Evolutionary conservation across 1,140 invertebrate species (phyloP), one percentile per base, ranked within the genome.

Genomic region (Anthonomus grandis): DNA sequence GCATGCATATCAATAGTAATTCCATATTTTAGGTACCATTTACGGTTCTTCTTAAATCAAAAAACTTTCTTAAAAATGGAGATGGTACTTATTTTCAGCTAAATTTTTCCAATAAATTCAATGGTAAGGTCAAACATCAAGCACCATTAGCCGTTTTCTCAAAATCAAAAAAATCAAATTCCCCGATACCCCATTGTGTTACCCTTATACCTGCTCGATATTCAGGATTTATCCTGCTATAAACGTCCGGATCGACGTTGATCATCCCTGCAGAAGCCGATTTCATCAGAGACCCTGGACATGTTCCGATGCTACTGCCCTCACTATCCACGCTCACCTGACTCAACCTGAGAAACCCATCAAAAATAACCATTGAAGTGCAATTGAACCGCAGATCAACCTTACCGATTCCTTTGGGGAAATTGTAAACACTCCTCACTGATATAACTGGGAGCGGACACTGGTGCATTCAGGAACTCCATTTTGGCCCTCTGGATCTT

Each of bases 211-310:
- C 53, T 42, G 53, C 59, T 23, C 71, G 53, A 6, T 62, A 60
- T 31, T 69, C 69, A 0, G 69, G 62, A 31, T 66, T 60, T 17
- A 79, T 65, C 58, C 79, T 74, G 52, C 79, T 76, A 67, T 79
- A 83, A 2, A 79, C 74, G 8, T 80, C 76, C 12, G 76, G 66
- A 51, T 84, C 83, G 1, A 84, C 73, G 55, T 84, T 83, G 39
- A 88, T 86, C 80, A 86, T 86, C 9, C 85, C 85, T 0, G 81
- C 85, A 60, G 85, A 87, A 1, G 83, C 81, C 19, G 84, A 86
- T 64, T 87, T 85, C 1, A 81, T 78, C 2, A 85, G 67, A 8
- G 74, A 62, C 5, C 68, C 61, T 38, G 66, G 59, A 8, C 58
- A 59, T 25, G 64, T 73, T 23, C 66, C 64, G 6, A 61, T 46